These are phyloP conservation scores for Tinea trinotella DNA, from an alignment of 2,888 invertebrate genomes.

Conservation along the genomic window DNA sequence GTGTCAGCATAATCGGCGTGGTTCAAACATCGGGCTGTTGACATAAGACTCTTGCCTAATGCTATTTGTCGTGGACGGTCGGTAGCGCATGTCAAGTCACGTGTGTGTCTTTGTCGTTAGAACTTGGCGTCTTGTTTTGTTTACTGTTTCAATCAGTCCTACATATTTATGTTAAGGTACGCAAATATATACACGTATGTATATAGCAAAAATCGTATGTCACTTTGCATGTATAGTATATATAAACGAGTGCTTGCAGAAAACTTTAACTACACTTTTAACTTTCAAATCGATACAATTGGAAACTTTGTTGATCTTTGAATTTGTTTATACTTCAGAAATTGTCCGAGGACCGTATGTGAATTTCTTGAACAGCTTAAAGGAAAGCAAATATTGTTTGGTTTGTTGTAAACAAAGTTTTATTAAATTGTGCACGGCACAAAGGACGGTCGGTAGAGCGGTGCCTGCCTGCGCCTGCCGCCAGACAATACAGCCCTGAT, in stretches of 20 bases:
- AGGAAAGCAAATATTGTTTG: slow-evolving; percentile 32
- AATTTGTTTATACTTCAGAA: slow-evolving; percentile 33
- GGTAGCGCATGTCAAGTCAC: slow-evolving; percentile 46
- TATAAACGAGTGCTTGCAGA: neutral
- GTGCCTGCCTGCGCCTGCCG: slow-evolving; percentile 27
- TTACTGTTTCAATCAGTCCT: slow-evolving; percentile 45
- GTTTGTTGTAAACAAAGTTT: slow-evolving; percentile 30
- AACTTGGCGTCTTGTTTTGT: slow-evolving; percentile 46
- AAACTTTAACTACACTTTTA: slow-evolving; percentile 31
- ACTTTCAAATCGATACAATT: slow-evolving; percentile 38
- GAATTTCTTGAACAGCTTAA: slow-evolving; percentile 32
- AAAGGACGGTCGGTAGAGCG: slow-evolving; percentile 28
- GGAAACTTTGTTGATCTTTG: slow-evolving; percentile 38
- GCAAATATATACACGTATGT: neutral
- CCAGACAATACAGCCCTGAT: slow-evolving; percentile 31
- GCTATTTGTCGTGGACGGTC: slow-evolving; percentile 44
- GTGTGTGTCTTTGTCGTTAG: slow-evolving; percentile 66
- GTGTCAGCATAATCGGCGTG: slow-evolving; percentile 46
- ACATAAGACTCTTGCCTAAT: slow-evolving; percentile 53
- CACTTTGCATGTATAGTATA: neutral
- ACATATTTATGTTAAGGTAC: neutral
- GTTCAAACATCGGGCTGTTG: slow-evolving; percentile 52
- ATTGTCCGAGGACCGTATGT: slow-evolving; percentile 32
- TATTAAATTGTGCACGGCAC: slow-evolving; percentile 34
- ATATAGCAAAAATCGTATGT: neutral